phyloP scores from a whole-genome alignment of 2,797 vertebrate species.

The Eleutherodactylus coqui region DNA sequence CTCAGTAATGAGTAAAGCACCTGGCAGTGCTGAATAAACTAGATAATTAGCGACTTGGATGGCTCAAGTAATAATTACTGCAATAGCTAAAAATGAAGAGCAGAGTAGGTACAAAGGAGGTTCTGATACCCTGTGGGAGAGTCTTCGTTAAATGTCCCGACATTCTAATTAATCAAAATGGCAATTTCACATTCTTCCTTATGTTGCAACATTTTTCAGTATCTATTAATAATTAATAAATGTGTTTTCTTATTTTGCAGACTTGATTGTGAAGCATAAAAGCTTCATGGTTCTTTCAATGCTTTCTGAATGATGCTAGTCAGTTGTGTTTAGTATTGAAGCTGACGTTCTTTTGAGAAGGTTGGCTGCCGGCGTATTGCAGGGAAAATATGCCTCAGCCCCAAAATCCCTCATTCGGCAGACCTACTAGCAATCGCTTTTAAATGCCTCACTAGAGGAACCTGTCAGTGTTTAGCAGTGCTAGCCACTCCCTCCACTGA shows the following conservation, averaged over 20 bases:
- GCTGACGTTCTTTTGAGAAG: not conserved
- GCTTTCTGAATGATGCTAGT: no score
- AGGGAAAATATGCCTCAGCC: no score
- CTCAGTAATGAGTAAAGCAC: constrained; percentile 24
- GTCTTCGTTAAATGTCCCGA: constrained; percentile 1
- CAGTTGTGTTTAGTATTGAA: no score
- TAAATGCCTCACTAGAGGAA: no score
- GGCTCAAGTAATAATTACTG: constrained; percentile 4
- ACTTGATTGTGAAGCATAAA: not conserved
- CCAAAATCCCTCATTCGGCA: no score
- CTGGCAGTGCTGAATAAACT: constrained; percentile 10
- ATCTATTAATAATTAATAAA: constrained; percentile 29
- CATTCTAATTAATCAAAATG: constrained; percentile 34
- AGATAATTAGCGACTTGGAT: constrained; percentile 8
- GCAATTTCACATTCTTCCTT: constrained; percentile 27
- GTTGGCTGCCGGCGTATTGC: no score
- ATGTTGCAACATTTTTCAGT: constrained; percentile 21
- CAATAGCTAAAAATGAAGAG: constrained; percentile 18
- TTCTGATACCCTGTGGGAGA: constrained; percentile 20
- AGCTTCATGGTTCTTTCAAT: not conserved
- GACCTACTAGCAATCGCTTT: no score
- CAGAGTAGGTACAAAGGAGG: constrained; percentile 9
- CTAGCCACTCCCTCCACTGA: no score
- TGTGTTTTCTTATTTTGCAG: not conserved
- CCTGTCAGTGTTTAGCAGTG: no score